These are phyloP conservation scores for Fistularia tabacaria DNA, from an alignment of 2,797 vertebrate genomes.

Conservation along the genomic window DNA sequence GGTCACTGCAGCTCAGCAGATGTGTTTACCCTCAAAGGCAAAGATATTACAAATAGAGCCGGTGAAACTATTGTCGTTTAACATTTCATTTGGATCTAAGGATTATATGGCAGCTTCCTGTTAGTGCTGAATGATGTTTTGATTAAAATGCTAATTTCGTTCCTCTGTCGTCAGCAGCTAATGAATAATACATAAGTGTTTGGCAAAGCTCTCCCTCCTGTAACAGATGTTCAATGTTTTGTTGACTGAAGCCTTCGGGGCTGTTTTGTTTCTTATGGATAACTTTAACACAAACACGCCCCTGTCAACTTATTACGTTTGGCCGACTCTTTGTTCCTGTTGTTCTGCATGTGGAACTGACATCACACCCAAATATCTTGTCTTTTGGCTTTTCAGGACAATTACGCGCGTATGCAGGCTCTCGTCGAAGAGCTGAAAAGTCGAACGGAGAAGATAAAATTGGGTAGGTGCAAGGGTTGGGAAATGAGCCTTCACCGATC, in stretches of 20 bases:
- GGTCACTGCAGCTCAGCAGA: too few relatives aligned
- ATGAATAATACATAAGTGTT: too few relatives aligned
- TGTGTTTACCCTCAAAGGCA: too few relatives aligned
- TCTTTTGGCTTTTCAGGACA: slow-evolving; percentile 79
- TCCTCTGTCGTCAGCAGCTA: too few relatives aligned
- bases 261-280: too few relatives aligned
- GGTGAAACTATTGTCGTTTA: too few relatives aligned
- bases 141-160: neutral
- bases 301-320: neutral
- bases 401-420: slow-evolving; percentile 89
- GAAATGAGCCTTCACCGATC: too few relatives aligned
- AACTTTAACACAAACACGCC: neutral
- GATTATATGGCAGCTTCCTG: neutral
- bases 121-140: neutral
- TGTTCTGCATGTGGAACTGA: neutral
- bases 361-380: neutral
- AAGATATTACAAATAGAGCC: too few relatives aligned
- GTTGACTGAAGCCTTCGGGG: too few relatives aligned
- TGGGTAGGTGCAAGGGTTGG: slow-evolving; percentile 80
- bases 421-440: slow-evolving; percentile 83
- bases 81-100: too few relatives aligned
- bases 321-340: neutral
- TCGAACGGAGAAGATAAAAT: slow-evolving; percentile 81
- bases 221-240: too few relatives aligned
- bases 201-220: too few relatives aligned